These are phyloP conservation scores for Muricea muricata DNA, from an alignment of 92 coral and sea anemone species.

Conservation along the genomic window DNA sequence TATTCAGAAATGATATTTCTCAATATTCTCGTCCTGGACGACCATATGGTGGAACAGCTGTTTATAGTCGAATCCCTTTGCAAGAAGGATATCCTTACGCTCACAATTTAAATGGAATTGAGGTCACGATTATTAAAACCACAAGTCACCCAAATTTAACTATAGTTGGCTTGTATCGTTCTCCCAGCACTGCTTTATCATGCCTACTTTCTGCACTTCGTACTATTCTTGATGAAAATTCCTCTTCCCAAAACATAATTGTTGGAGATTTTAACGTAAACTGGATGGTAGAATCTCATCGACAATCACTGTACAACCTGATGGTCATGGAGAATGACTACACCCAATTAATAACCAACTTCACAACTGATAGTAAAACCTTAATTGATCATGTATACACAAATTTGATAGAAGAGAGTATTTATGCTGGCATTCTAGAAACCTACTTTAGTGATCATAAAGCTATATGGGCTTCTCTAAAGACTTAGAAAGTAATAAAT, in stretches of 20 bases:
- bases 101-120: conserved; percentile 58
- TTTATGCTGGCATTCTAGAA: conserved; percentile 45
- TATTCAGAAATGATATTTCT: conserved; percentile 64
- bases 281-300: conserved; percentile 7
- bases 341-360: not conserved
- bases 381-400: conserved; percentile 10
- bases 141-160: not conserved
- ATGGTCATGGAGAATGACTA: not conserved
- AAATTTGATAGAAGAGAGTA: not conserved
- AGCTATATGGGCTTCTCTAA: conserved; percentile 56
- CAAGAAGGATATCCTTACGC: conserved; percentile 46
- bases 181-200: conserved; percentile 35
- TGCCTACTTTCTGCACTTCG: conserved; percentile 15
- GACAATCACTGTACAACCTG: not conserved
- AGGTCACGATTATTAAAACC: conserved; percentile 22
- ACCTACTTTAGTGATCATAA: conserved; percentile 72
- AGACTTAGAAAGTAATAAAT: not conserved
- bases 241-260: conserved; percentile 43
- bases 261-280: conserved; percentile 47
- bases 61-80: conserved; percentile 52
- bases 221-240: conserved; percentile 19
- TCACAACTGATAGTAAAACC: conserved; percentile 9
- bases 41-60: conserved; percentile 65
- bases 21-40: conserved; percentile 40
- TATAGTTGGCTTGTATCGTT: conserved; percentile 34